These are phyloP conservation scores for Cynaeus angustus DNA, from an alignment of 2,888 invertebrate genomes.

Conservation along the genomic window DNA sequence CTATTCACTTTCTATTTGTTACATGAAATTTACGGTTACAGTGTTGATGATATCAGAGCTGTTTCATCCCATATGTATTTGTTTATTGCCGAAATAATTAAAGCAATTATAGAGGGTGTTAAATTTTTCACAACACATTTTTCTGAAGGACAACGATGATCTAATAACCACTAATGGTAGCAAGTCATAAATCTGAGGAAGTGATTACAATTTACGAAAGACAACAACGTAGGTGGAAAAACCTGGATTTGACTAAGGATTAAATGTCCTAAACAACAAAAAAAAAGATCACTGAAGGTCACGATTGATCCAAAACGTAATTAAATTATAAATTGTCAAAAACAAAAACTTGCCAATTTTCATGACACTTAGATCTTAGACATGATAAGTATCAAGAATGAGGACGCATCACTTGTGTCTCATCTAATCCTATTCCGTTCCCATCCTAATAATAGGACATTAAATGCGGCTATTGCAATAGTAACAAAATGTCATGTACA, in stretches of 20 bases:
- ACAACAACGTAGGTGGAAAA: constrained; percentile 21
- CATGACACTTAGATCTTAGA: constrained; percentile 14
- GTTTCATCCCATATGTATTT: constrained; percentile 9
- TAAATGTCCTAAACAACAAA: not conserved
- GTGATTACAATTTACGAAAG: constrained; percentile 14
- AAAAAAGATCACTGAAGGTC: constrained; percentile 17
- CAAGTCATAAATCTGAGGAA: constrained; percentile 17
- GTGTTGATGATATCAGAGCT: constrained; percentile 9
- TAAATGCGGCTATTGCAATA: constrained; percentile 37
- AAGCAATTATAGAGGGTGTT: constrained; percentile 13
- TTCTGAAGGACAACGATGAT: constrained; percentile 22
- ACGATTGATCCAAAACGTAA: not conserved
- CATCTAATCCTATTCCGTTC: constrained; percentile 47
- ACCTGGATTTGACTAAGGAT: constrained; percentile 13
- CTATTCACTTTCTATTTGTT: constrained; percentile 38
- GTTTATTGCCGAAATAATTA: constrained; percentile 33
- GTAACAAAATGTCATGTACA: constrained; percentile 36
- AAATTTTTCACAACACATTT: not conserved
- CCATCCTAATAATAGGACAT: constrained; percentile 47
- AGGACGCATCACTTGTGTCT: constrained; percentile 43
- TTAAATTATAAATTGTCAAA: not conserved
- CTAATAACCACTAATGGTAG: constrained; percentile 11
- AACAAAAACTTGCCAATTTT: not conserved
- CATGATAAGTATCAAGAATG: constrained; percentile 37
- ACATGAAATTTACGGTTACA: constrained; percentile 9